A percentile compares a stretch with the other conserved stretches of the same genome.
Conservation (phyloP, 2,797 vertebrate species). For the Gadopsis bispinosus region DNA sequence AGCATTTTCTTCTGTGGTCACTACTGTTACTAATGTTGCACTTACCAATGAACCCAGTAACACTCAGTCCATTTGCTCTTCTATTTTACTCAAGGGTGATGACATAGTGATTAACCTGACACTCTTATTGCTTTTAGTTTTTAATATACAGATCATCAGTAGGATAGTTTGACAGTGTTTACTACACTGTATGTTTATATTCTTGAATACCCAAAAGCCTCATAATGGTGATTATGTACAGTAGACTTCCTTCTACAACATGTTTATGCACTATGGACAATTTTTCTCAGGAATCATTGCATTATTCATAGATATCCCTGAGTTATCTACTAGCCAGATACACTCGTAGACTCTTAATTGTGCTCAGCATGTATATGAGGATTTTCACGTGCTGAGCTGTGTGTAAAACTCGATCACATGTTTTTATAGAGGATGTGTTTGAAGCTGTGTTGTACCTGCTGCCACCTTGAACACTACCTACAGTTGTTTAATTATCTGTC, state of each 20-base stretch:
- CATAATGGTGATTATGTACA: conserved; percentile 19
- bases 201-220: background rate
- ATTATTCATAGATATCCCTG: conserved; percentile 62
- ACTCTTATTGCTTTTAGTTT: background rate
- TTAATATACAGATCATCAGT: conserved; percentile 1
- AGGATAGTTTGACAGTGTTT: background rate
- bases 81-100: conserved; percentile 28
- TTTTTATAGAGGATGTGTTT: background rate
- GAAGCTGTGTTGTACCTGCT: conserved; percentile 1
- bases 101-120: background rate
- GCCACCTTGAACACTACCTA: background rate
- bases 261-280: conserved; percentile 34
- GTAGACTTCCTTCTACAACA: conserved; percentile 19
- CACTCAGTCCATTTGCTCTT: conserved; percentile 7
- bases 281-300: conserved; percentile 39
- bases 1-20: background rate
- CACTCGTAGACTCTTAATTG: conserved; percentile 22
- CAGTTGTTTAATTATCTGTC: background rate
- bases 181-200: background rate
- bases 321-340: conserved; percentile 39
- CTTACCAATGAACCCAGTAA: background rate
- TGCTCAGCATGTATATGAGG: conserved; percentile 16
- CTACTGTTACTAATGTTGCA: background rate
- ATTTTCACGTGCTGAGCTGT: conserved; percentile 2
- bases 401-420: conserved; percentile 3